Evolutionary conservation across 2,888 invertebrate species (phyloP), one percentile per base, ranked within the genome.

Genomic region (Phymatocera aterrima): DNA sequence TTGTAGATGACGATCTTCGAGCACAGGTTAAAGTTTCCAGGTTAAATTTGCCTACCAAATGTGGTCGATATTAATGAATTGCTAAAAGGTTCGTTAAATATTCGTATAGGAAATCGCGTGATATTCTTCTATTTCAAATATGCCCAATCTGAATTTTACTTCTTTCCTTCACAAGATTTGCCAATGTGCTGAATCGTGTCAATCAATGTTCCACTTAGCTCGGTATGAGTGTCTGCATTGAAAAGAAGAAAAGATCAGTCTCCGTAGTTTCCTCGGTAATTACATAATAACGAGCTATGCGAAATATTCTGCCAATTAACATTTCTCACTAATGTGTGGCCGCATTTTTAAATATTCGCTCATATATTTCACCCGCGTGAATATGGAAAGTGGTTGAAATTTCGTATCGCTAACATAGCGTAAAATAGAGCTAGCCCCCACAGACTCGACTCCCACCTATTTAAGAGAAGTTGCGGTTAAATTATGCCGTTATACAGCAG

Each of bases 31-130:
- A 68, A 24, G 15, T 21, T 34, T 34, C n/a, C 34, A 37, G 37
- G n/a, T 43, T 24, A 31, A 31, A 72, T 72, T 34, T 72, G 72
- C 72, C 72, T 72, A 48, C 72, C 72, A 72, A 72, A 72, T 72
- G 10, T 10, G 72, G 28, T 34, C 18, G 31, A 51, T 72, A 51
- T 72, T 34, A 72, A 48, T 34, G 72, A 31, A 28, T 72, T 34
- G 51, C 48, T 72, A 72, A 48, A 72, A 72, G 72, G 51, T 72
- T 51, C 31, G 51, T 51, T 72, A 72, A 72, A 48, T 70, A 70
- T 70, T 70, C 70, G 31, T 51, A n/a, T 5, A 21, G 15, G 48
- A 70, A 51, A 72, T 68, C 43, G 68, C 43, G 43, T 43, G 24
- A 24, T 28, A 68, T 68, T 68, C 24, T 68, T n/a, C n/a, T 68